Evolutionary conservation across 2,797 vertebrate genomes (phyloP).

Genomic region (Pangasius larnaudii): DNA sequence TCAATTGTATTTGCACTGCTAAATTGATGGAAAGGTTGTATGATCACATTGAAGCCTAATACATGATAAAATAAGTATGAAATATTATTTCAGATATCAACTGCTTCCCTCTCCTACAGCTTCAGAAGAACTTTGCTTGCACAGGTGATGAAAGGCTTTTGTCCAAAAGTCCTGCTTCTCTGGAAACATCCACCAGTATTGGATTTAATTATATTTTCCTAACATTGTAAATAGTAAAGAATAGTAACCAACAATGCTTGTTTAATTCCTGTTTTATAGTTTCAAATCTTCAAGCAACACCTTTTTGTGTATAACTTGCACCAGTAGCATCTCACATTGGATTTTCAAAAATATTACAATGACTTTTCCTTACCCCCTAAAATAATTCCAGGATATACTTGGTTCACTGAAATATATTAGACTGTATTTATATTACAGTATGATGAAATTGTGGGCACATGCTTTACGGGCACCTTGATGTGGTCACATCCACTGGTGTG

Average conservation of each 20-base stretch:
- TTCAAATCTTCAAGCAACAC: neutral
- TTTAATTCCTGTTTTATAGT: neutral
- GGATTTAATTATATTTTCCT: neutral
- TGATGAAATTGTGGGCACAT: constrained; percentile 51
- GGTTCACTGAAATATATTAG: constrained; percentile 25
- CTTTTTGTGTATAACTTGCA: neutral
- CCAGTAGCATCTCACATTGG: neutral
- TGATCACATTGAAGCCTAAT: neutral
- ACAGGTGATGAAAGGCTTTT: neutral
- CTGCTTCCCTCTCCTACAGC: neutral
- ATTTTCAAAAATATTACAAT: neutral
- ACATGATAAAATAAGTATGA: neutral
- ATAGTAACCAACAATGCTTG: neutral
- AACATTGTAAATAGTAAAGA: neutral
- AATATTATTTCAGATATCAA: neutral
- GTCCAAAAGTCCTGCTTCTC: neutral
- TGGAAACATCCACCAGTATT: too few species aligned
- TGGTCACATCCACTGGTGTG: constrained; percentile 66
- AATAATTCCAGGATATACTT: neutral
- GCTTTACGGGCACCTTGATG: constrained; percentile 70
- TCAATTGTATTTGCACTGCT: neutral
- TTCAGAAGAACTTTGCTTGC: neutral
- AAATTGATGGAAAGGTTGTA: neutral
- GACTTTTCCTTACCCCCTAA: constrained; percentile 8
- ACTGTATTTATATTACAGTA: constrained; percentile 46